A percentile compares a stretch with the other conserved stretches of the same genome.
Evolutionary conservation across 64 coral and sea anemone species (phyloP).

Genomic region (Montipora sp.): DNA sequence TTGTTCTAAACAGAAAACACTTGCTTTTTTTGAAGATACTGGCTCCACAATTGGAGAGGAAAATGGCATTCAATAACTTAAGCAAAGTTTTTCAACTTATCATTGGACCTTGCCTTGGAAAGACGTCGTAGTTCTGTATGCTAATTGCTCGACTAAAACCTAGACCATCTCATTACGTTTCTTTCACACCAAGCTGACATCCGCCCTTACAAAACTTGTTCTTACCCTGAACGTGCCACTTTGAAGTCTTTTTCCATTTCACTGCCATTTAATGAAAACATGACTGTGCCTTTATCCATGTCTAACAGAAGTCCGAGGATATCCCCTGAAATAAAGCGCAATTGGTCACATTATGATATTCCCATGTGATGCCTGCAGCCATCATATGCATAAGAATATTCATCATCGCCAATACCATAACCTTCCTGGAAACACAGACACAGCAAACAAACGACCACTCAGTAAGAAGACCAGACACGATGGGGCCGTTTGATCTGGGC

Average conservation of each 20-base stretch:
- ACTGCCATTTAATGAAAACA: slow-evolving; percentile 81
- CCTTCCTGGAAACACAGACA: slow-evolving; percentile 74
- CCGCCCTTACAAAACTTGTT: no score
- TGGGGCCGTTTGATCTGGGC: no score
- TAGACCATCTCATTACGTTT: no score
- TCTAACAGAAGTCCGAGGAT: slow-evolving; percentile 89
- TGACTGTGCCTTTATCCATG: slow-evolving; percentile 70
- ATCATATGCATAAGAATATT: slow-evolving; percentile 94
- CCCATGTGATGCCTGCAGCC: slow-evolving; percentile 1
- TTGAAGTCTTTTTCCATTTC: slow-evolving; percentile 81
- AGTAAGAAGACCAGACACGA: background rate
- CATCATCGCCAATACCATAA: slow-evolving; percentile 98
- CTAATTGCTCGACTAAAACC: no score
- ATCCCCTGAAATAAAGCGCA: slow-evolving; percentile 76
- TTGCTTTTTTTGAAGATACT: no score
- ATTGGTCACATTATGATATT: background rate
- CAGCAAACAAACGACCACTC: background rate
- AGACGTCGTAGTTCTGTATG: no score
- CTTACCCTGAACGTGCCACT: slow-evolving; percentile 64
- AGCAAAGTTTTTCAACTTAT: no score
- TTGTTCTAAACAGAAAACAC: no score
- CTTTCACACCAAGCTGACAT: background rate
- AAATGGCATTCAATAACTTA: no score
- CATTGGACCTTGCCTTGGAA: no score
- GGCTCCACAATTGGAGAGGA: no score